Evolutionary conservation across 92 coral and sea anemone genomes (phyloP), one percentile per base, ranked within the genome.

Genomic region (Metridium senile): DNA sequence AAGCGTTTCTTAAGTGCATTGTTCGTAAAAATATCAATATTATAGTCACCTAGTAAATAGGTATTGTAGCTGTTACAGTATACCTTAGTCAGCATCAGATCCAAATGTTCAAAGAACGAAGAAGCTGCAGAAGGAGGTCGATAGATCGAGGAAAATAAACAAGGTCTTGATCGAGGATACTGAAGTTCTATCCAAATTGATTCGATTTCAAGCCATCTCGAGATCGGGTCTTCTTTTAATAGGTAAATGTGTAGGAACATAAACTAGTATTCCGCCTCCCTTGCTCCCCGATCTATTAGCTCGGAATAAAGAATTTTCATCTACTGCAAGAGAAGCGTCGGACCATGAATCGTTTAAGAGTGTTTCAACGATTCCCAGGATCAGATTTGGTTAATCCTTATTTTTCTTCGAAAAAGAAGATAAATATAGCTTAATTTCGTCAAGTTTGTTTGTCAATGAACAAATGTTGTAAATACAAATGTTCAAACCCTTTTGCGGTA

Each of bases 141-240:
- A 47, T 81, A 82, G 58, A 82, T 74, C 66, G 74, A 74, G 53
- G 81, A 61, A 65, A 74, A 25, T 26, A 64, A 45, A 28, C 45
- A 27, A 0, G 81, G 80, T 23, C 25, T 81, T 23, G 86, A 74
- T 0, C 80, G 39, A 18, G 74, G 73, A 33, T 59, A 81, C 17
- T 39, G 33, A 18, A 82, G 67, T 64, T 75, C 74, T 11, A 75
- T 47, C 81, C 82, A 74, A 67, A 82, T 75, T 28, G 69, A 27
- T 51, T 82, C 87, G 39, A 67, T 32, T 21, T 76, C 82, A 47
- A 74, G n/a, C 76, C n/a, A 82, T 11, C 26, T 82, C 81, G 34
- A 75, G 71, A 68, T 82, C 81, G 33, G 39, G 19, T 19, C 76
- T 81, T 58, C 86, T 82, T 69, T 33, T 65, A 33, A 82, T 67